Evolutionary conservation across 2,113 vertebrate species (phyloP).

Genomic region (Acrocephalus arundinaceus): DNA sequence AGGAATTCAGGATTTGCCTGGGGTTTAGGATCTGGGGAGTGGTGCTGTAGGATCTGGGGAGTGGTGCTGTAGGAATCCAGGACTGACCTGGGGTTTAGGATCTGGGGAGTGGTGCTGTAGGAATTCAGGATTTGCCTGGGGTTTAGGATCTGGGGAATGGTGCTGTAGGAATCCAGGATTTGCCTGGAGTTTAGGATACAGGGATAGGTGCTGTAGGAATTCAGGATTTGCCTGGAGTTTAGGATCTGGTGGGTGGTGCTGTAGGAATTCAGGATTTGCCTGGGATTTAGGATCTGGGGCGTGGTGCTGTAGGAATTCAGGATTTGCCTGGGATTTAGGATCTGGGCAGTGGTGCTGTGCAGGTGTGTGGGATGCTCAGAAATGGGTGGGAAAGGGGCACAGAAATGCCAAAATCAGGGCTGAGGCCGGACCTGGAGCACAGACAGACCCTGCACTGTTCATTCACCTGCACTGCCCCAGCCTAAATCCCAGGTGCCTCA

Average conservation of each 20-base stretch:
- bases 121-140: no score
- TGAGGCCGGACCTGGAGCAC: no score
- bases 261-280: no score
- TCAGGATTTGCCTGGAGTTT: background rate
- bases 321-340: background rate
- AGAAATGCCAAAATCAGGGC: background rate
- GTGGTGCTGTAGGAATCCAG: no score
- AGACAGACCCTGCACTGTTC: background rate
- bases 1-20: background rate
- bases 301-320: background rate
- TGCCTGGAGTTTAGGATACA: background rate
- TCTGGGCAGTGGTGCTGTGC: background rate
- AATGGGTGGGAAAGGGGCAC: background rate
- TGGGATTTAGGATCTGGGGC: no score
- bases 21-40: background rate
- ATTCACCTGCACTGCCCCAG: background rate
- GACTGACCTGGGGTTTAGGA: no score
- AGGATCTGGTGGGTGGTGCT: background rate
- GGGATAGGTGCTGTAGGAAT: no score
- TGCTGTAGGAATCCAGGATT: background rate
- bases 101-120: no score
- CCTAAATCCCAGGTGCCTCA: background rate
- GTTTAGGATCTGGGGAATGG: no score
- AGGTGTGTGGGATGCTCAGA: background rate
- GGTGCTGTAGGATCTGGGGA: no score